A percentile compares a stretch with the other conserved stretches of the same genome.
These are phyloP conservation scores for Marmota monax DNA, from an alignment of 2,113 vertebrate genomes.

Conservation along the genomic window DNA sequence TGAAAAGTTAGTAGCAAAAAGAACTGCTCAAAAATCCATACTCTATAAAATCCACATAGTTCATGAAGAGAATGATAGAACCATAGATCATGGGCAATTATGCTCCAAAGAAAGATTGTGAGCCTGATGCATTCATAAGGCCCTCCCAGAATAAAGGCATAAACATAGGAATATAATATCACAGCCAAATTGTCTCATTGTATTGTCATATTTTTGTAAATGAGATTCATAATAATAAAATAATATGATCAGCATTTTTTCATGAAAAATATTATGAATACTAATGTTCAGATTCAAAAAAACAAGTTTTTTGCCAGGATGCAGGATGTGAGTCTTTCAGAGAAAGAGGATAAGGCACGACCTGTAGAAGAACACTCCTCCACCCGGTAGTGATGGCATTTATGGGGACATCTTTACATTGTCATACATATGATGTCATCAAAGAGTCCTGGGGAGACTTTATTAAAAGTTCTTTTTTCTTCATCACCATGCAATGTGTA, in stretches of 20 bases:
- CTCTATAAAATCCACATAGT: constrained; percentile 57
- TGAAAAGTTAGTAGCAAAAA: constrained; percentile 73
- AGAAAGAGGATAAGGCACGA: neutral
- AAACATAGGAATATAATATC: neutral
- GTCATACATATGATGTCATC: neutral
- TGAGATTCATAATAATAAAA: neutral
- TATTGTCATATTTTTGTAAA: constrained; percentile 38
- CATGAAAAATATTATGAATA: neutral
- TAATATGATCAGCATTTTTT: neutral
- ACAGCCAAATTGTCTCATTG: neutral
- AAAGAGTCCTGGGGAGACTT: neutral
- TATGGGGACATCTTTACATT: neutral
- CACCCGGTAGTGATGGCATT: neutral
- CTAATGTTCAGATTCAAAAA: constrained; percentile 18
- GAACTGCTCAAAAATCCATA: constrained; percentile 65
- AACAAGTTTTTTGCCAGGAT: constrained; percentile 19
- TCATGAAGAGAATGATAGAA: constrained; percentile 65
- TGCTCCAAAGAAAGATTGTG: neutral
- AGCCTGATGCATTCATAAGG: neutral
- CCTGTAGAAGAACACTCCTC: neutral
- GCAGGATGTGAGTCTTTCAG: neutral
- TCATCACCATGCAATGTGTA: neutral
- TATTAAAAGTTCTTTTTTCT: constrained; percentile 10
- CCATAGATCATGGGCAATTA: constrained; percentile 32
- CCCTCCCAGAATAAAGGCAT: neutral